phyloP scores from a whole-genome alignment of 2,113 vertebrate genomes.

The Hydrochoerus hydrochaeris region DNA sequence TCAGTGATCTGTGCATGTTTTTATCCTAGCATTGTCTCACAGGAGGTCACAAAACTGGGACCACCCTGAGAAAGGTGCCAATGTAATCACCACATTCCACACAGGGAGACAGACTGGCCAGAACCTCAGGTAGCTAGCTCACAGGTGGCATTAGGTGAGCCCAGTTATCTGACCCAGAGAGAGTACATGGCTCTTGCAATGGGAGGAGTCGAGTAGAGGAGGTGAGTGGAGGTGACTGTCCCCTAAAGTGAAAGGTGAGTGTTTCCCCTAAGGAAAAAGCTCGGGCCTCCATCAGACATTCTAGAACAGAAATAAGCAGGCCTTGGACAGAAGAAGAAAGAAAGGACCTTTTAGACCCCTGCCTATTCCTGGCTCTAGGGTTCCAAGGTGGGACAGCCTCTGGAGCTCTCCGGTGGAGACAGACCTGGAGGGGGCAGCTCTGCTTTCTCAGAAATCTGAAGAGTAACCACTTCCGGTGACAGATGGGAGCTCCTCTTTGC shows the following conservation, averaged over 20 bases:
- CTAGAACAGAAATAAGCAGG: slow-evolving; percentile 4
- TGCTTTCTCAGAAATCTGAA: slow-evolving; percentile 1
- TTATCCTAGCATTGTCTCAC: slow-evolving; percentile 11
- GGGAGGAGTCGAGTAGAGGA: not conserved
- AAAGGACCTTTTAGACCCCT: not conserved
- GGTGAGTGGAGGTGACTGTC: not conserved
- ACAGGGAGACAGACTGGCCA: not conserved
- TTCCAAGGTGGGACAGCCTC: not conserved
- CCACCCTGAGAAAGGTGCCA: not conserved
- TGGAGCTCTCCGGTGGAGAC: not conserved
- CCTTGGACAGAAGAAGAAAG: not conserved
- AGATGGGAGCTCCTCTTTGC: not conserved
- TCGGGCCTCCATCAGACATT: not conserved
- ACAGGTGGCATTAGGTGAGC: not conserved
- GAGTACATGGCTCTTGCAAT: not conserved
- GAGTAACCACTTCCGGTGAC: not conserved
- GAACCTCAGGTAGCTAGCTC: not conserved
- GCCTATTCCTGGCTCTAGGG: slow-evolving; percentile 9
- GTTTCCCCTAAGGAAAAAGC: not conserved
- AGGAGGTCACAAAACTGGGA: slow-evolving; percentile 6
- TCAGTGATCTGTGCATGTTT: slow-evolving; percentile 18
- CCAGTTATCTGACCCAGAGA: not conserved
- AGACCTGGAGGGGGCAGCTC: not conserved
- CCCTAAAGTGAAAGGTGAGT: not conserved
- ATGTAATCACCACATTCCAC: not conserved